These are phyloP conservation scores for Eira barbara DNA, from an alignment of 2,113 vertebrate genomes.

Conservation along the genomic window DNA sequence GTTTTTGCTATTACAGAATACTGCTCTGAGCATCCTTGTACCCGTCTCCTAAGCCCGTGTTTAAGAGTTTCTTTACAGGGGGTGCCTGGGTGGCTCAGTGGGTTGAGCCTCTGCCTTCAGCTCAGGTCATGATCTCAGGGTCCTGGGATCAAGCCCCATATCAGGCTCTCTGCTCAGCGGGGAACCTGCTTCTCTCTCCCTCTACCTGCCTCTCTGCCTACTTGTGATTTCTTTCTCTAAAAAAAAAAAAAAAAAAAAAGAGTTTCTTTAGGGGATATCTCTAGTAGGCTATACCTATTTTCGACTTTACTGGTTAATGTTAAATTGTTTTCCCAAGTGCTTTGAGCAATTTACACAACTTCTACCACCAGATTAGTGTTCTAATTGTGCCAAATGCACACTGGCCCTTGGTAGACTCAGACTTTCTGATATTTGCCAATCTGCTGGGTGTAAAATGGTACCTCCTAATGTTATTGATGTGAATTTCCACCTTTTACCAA, in stretches of 20 bases:
- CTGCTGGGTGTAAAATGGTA: background rate
- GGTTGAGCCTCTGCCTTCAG: no score
- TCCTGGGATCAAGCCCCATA: no score
- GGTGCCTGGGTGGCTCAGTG: no score
- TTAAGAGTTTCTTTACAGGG: background rate
- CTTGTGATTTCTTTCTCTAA: no score
- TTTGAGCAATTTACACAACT: background rate
- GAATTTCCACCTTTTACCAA: background rate
- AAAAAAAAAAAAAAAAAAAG: no score
- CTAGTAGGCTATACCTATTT: background rate
- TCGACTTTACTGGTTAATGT: background rate
- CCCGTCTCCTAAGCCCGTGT: background rate
- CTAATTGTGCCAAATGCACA: background rate
- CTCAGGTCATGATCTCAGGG: no score
- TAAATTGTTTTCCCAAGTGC: background rate
- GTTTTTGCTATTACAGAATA: background rate
- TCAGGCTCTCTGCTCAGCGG: no score
- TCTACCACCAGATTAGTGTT: background rate
- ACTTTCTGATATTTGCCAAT: background rate
- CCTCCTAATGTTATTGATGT: background rate
- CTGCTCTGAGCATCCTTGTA: background rate
- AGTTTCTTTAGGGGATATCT: background rate
- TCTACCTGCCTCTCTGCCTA: no score
- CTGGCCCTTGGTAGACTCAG: background rate
- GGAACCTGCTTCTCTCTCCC: no score